Percentiles rank a stretch among this genome's conserved stretches.
Evolutionary conservation across 1,140 invertebrate species (phyloP).

Genomic region (Penaeus vannamei): DNA sequence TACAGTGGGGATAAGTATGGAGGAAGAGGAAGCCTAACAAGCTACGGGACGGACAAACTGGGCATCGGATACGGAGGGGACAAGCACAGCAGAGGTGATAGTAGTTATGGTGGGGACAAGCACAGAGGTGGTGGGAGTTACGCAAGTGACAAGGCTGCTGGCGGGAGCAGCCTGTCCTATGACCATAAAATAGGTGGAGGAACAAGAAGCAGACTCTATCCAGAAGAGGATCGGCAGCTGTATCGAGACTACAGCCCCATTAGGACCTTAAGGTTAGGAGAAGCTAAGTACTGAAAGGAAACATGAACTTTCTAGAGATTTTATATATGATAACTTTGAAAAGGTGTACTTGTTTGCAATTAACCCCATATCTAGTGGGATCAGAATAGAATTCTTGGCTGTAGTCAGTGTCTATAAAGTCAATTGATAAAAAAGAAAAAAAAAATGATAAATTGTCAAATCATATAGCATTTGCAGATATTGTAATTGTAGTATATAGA

Average conservation of each 20-base stretch:
- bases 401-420: too few species aligned
- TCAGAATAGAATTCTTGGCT: too few species aligned
- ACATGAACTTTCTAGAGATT: too few species aligned
- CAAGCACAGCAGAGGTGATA: background rate
- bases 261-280: slow-evolving; percentile 34
- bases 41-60: slow-evolving; percentile 38
- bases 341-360: too few species aligned
- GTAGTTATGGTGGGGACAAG: slow-evolving; percentile 5
- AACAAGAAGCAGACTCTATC: slow-evolving; percentile 35
- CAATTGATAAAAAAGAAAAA: too few species aligned
- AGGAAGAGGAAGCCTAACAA: slow-evolving; percentile 37
- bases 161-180: slow-evolving; percentile 1
- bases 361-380: too few species aligned
- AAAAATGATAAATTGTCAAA: too few species aligned
- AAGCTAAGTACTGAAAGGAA: too few species aligned
- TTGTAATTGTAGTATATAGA: too few species aligned
- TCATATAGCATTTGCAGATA: too few species aligned
- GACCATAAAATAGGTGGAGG: slow-evolving; percentile 27
- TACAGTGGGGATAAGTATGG: slow-evolving; percentile 39
- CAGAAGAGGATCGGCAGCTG: slow-evolving; percentile 39
- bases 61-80: slow-evolving; percentile 23
- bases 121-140: slow-evolving; percentile 36
- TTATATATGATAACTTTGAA: too few species aligned
- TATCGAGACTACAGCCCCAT: slow-evolving; percentile 43
- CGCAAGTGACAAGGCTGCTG: slow-evolving; percentile 25